phyloP scores from a whole-genome alignment of 2,113 vertebrate genomes.

The Urocynchramus pylzowi region DNA sequence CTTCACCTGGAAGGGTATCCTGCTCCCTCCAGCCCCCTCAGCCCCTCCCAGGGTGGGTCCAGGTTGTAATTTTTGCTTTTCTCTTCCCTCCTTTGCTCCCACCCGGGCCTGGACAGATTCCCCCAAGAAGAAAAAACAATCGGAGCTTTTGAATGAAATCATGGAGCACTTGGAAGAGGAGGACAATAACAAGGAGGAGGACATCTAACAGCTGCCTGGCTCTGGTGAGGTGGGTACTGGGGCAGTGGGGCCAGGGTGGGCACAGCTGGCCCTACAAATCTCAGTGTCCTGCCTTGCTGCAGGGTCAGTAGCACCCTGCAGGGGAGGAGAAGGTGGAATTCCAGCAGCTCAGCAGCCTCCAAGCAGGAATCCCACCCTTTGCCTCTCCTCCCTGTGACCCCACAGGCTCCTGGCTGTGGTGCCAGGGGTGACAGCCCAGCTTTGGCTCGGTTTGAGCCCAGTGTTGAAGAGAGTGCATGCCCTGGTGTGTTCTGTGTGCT shows the following conservation, averaged over 20 bases:
- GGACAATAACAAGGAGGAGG: slow-evolving; percentile 51
- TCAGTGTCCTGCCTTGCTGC: neutral
- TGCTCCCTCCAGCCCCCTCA: neutral
- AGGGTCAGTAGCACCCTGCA: fast-evolving
- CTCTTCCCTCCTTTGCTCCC: neutral
- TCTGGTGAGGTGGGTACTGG: neutral
- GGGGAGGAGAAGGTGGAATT: neutral
- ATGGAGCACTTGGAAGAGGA: slow-evolving; percentile 85
- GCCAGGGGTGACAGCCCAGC: neutral
- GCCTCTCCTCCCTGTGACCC: neutral
- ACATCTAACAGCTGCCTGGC: slow-evolving; percentile 1
- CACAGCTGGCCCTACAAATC: neutral
- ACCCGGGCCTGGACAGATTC: slow-evolving; percentile 67
- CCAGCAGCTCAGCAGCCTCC: neutral
- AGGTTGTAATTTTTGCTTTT: neutral
- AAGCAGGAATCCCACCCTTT: neutral
- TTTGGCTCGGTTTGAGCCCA: neutral
- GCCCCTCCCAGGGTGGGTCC: neutral
- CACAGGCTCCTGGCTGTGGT: neutral
- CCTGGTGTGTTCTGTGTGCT: neutral
- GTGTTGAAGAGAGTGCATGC: fast-evolving
- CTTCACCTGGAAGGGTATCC: neutral
- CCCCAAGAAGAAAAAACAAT: slow-evolving; percentile 77
- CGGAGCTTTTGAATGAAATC: slow-evolving; percentile 82
- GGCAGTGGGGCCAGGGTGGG: neutral